These are phyloP conservation scores for Lacerta bilineata DNA, from an alignment of 2,797 vertebrate species.

Conservation along the genomic window DNA sequence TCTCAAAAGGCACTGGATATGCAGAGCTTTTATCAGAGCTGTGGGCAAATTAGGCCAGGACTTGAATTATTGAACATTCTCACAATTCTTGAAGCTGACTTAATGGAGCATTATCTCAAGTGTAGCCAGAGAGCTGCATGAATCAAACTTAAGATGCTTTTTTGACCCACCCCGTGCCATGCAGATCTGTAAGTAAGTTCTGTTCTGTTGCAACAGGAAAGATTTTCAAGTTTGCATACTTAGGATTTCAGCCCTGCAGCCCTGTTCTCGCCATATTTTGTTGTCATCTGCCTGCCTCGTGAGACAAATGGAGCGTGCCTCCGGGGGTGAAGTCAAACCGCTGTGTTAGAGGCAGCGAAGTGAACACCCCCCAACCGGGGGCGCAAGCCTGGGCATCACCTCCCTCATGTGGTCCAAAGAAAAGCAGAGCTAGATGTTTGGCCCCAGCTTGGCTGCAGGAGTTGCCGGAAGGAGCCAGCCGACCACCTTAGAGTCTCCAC, in stretches of 20 bases:
- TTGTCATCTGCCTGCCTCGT: too few relatives aligned
- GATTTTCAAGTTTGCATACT: not conserved
- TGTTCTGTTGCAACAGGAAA: not conserved
- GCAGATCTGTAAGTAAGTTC: not conserved
- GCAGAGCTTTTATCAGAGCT: constrained; percentile 11
- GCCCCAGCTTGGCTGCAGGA: too few relatives aligned
- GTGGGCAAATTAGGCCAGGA: not conserved
- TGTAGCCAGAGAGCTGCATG: not conserved
- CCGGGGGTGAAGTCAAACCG: too few relatives aligned
- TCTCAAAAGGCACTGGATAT: not conserved
- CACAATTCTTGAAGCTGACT: not conserved
- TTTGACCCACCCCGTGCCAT: not conserved
- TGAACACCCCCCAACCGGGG: too few relatives aligned
- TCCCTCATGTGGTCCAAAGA: too few relatives aligned
- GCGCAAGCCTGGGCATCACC: too few relatives aligned
- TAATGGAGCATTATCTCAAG: not conserved
- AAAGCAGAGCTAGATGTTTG: too few relatives aligned
- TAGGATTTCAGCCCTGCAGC: too few relatives aligned
- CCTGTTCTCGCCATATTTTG: not conserved
- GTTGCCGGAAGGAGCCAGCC: too few relatives aligned
- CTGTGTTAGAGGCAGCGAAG: too few relatives aligned
- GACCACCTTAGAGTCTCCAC: too few relatives aligned
- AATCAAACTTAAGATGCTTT: not conserved
- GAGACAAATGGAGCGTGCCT: too few relatives aligned
- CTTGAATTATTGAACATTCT: constrained; percentile 19